Evolutionary conservation across 1,140 invertebrate species (phyloP), one percentile per base, ranked within the genome.

Genomic region (Drosophila gunungcola): DNA sequence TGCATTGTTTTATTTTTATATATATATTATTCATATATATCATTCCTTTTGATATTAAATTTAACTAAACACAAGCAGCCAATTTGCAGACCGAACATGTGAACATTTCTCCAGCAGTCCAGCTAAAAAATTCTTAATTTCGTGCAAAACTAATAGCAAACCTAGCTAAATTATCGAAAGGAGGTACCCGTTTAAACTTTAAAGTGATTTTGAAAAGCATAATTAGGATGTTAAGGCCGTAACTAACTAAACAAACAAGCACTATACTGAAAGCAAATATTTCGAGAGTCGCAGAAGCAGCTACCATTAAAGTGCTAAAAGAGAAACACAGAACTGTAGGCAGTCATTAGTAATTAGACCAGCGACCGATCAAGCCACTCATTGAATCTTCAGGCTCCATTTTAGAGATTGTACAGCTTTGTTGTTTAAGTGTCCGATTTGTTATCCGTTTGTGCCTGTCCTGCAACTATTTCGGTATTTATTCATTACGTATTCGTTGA

Each of bases 11-110:
- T 84, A 80, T 90, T 90, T 90, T 88, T 83, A 86, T 82, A 89
- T 89, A 69, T 70, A 76, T 73, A 69, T 73, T 81, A 73, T 83
- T 65, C 65, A 77, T 82, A 78, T 88, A 89, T 85, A 91, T 92
- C 88, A 92, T 91, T 91, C 90, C 88, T 92, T 92, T 92, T 90
- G 91, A 92, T 92, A 91, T 92, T 92, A 91, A 81, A 78, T 57
- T 60, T 74, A 80, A 73, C 54, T 76, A 67, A 76, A 79, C 48
- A 57, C 38, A 73, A 62, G 73, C 45, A 69, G 55, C 63, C 65
- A 65, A 78, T 63, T 51, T 63, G 62, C 64, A 79, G 64, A 57
- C 39, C 51, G 57, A 76, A 76, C 58, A 86, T 51, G 36, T 73
- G 51, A 68, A 70, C 48, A 67, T 21, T 57, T 64, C 51, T 51